These are phyloP conservation scores for Euzetes globulus DNA, from an alignment of 2,888 invertebrate species.

Conservation along the genomic window DNA sequence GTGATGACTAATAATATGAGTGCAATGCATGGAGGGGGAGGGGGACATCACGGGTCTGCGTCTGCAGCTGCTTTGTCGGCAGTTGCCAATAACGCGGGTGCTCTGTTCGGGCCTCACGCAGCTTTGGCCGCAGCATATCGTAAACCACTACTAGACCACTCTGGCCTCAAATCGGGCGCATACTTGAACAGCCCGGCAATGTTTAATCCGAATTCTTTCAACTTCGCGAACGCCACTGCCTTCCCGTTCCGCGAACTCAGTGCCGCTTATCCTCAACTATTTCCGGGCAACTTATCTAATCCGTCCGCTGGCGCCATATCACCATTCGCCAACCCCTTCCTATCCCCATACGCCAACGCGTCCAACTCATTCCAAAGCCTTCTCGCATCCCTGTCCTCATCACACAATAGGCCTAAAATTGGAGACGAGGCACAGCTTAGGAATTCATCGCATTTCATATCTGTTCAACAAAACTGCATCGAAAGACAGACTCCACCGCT, in stretches of 20 bases:
- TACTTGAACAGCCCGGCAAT: constrained; percentile 30
- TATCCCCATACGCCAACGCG: constrained; percentile 53
- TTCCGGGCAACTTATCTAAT: constrained; percentile 9
- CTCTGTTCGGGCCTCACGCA: constrained; percentile 16
- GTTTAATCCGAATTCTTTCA: constrained; percentile 30
- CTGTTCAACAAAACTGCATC: constrained; percentile 21
- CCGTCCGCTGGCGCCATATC: constrained; percentile 18
- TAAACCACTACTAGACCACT: constrained; percentile 32
- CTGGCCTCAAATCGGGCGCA: constrained; percentile 17
- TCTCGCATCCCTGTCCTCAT: constrained; percentile 64
- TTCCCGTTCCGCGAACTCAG: constrained; percentile 33
- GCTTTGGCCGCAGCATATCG: constrained; percentile 22
- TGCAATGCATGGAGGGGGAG: constrained; percentile 19
- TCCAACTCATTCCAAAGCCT: constrained; percentile 69
- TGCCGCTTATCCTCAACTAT: constrained; percentile 34
- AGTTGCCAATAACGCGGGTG: constrained; percentile 11
- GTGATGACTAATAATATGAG: constrained; percentile 32
- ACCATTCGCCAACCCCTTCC: constrained; percentile 49
- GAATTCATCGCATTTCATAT: constrained; percentile 8
- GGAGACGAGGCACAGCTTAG: constrained; percentile 21
- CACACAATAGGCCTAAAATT: constrained; percentile 28
- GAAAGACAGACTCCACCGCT: constrained; percentile 19
- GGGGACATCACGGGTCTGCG: constrained; percentile 33
- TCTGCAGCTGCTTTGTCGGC: constrained; percentile 37
- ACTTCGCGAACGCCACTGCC: constrained; percentile 23